phyloP scores from a whole-genome alignment of 2,113 vertebrate genomes.

The Apeltes quadracus region DNA sequence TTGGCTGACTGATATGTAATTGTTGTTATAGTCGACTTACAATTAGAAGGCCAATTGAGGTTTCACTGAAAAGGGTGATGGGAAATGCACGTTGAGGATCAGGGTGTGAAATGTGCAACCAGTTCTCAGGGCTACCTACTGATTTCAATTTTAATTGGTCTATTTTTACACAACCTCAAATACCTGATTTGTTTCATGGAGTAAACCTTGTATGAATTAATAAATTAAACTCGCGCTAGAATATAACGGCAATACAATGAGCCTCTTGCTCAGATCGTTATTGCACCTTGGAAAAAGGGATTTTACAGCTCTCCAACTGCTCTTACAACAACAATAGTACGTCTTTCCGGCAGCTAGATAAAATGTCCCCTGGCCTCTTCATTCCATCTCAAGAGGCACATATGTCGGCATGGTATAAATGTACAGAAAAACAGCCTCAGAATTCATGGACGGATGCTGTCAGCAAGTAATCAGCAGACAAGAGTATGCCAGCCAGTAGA shows the following conservation, averaged over 20 bases:
- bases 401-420: constrained; percentile 16
- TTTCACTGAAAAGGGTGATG: constrained; percentile 1
- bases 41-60: constrained; percentile 11
- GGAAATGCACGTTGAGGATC: constrained; percentile 9
- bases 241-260: constrained; percentile 16
- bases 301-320: too few species aligned
- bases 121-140: constrained; percentile 6
- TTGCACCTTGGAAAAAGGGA: constrained; percentile 9
- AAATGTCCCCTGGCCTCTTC: constrained; percentile 19
- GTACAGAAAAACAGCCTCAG: background rate
- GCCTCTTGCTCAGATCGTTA: background rate
- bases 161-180: constrained; percentile 26
- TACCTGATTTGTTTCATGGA: constrained; percentile 20
- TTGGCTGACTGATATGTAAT: constrained; percentile 4
- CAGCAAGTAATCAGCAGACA: constrained; percentile 35
- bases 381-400: constrained; percentile 24
- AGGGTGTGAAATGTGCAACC: background rate
- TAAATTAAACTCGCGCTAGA: constrained; percentile 14
- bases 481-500: constrained; percentile 14
- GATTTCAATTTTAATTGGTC: constrained; percentile 14
- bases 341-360: too few species aligned
- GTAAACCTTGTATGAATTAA: constrained; percentile 19
- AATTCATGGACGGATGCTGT: constrained; percentile 53
- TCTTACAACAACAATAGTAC: too few species aligned
- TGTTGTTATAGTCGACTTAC: background rate